phyloP scores from a whole-genome alignment of 2,113 vertebrate genomes.

The Sakesphorus luctuosus region DNA sequence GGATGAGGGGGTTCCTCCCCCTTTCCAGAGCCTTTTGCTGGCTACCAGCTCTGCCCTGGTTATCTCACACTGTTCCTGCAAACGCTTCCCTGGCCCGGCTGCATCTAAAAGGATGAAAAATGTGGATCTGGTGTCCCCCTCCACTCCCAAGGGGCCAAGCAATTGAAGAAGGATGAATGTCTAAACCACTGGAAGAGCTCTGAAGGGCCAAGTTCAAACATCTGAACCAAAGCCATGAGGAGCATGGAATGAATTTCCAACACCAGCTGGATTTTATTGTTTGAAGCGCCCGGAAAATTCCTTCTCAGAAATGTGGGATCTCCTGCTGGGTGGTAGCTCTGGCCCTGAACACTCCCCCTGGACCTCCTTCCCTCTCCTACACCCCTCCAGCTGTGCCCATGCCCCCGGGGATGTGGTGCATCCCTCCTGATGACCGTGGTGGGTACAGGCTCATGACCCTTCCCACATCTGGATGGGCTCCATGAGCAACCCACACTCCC shows the following conservation, averaged over 20 bases:
- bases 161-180: neutral
- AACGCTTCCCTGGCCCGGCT: neutral
- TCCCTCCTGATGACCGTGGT: rapidly evolving
- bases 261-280: neutral
- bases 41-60: neutral
- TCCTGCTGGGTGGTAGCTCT: neutral
- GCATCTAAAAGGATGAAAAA: neutral
- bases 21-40: neutral
- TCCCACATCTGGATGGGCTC: rapidly evolving
- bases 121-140: rapidly evolving
- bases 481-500: neutral
- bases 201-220: neutral
- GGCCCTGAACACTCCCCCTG: neutral
- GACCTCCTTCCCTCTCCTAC: neutral
- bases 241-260: neutral
- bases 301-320: neutral
- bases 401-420: rapidly evolving
- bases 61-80: neutral
- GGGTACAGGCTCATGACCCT: neutral
- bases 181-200: neutral
- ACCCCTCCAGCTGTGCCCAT: neutral
- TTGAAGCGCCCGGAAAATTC: neutral
- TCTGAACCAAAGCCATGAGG: neutral
- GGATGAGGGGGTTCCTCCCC: neutral
- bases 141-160: neutral